These are phyloP conservation scores for Pituophis catenifer DNA, from an alignment of 2,113 vertebrate species.

Conservation along the genomic window DNA sequence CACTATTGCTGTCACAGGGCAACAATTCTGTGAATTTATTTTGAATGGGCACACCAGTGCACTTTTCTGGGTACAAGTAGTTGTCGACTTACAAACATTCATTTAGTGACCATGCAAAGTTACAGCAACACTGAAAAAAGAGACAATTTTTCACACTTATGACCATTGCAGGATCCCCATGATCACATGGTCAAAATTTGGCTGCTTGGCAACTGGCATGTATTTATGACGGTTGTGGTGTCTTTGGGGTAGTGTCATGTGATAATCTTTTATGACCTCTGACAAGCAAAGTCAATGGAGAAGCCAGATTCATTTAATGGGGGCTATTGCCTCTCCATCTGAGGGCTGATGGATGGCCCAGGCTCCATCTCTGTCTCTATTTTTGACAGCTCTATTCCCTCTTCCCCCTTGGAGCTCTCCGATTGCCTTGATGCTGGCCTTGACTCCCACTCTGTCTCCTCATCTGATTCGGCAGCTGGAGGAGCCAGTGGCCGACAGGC, in stretches of 20 bases:
- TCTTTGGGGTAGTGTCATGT: background rate
- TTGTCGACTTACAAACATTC: background rate
- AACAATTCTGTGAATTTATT: background rate
- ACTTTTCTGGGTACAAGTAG: background rate
- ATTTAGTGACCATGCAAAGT: background rate
- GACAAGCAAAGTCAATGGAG: background rate
- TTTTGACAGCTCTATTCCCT: too few relatives aligned
- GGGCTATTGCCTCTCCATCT: too few relatives aligned
- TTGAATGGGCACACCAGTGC: background rate
- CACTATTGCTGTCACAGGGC: background rate
- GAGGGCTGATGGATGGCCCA: too few relatives aligned
- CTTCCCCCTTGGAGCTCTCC: too few relatives aligned
- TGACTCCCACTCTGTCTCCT: too few relatives aligned
- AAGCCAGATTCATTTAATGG: background rate
- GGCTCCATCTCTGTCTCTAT: too few relatives aligned
- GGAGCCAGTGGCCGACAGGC: too few relatives aligned
- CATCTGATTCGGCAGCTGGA: too few relatives aligned
- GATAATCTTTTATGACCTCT: background rate
- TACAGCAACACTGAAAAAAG: background rate
- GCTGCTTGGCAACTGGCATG: background rate
- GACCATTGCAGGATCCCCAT: background rate
- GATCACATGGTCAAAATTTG: background rate
- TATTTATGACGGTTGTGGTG: background rate
- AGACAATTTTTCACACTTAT: background rate
- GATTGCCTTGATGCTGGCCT: too few relatives aligned